Conservation (phyloP, 2,113 vertebrate species). For the Upupa epops region DNA sequence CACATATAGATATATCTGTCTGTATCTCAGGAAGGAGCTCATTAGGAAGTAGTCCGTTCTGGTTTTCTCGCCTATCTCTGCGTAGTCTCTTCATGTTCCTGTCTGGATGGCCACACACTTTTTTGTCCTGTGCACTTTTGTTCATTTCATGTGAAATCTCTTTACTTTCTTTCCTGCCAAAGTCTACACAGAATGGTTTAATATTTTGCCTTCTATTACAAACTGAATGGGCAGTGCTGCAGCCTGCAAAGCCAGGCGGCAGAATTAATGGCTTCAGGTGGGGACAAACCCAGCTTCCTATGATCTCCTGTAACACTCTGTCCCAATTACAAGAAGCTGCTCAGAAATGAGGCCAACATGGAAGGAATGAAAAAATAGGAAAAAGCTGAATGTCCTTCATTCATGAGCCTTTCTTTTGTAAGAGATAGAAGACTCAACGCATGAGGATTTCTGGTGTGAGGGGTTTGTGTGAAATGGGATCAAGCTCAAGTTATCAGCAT, state of each 20-base stretch:
- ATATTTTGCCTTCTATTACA: not conserved
- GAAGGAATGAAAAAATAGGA: not conserved
- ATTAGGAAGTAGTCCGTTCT: not conserved
- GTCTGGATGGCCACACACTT: not conserved
- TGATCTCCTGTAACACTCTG: not conserved
- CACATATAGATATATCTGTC: no score
- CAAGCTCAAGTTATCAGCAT: not conserved
- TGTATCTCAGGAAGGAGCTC: not conserved
- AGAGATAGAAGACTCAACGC: not conserved
- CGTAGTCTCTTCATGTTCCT: constrained; percentile 2
- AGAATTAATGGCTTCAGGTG: not conserved
- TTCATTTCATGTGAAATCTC: constrained; percentile 42
- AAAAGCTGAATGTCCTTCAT: not conserved
- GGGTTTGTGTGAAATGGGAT: not conserved
- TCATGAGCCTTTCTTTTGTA: not conserved
- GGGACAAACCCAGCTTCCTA: not conserved
- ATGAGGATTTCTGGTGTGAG: not conserved
- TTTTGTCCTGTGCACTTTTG: constrained; percentile 34
- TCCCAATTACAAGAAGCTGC: not conserved
- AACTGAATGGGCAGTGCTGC: constrained; percentile 12
- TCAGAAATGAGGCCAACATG: constrained; percentile 2
- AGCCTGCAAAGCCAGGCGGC: not conserved
- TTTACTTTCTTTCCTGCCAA: constrained; percentile 1
- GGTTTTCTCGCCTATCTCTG: not conserved
- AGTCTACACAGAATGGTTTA: not conserved